phyloP scores from a whole-genome alignment of 2,797 vertebrate genomes.

The Sarcophilus harrisii region DNA sequence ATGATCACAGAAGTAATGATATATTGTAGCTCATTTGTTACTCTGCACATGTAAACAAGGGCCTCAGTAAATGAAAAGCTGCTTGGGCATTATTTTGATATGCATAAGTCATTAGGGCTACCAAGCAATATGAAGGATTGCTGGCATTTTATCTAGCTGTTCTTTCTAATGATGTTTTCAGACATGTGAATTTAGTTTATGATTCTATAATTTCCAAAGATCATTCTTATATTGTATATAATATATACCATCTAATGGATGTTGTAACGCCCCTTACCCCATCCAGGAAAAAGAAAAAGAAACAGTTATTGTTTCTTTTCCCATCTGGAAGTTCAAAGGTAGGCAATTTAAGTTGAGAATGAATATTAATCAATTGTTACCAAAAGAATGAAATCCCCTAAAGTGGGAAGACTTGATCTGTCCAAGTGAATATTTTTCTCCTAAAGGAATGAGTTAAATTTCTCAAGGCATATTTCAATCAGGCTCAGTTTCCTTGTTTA shows the following conservation, averaged over 20 bases:
- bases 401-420: neutral
- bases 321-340: constrained; percentile 15
- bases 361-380: neutral
- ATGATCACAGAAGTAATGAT: constrained; percentile 55
- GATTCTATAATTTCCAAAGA: constrained; percentile 51
- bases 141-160: constrained; percentile 59
- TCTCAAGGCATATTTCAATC: neutral
- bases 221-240: constrained; percentile 43
- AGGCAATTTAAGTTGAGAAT: neutral
- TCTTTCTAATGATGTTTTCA: constrained; percentile 58
- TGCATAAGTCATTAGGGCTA: constrained; percentile 58
- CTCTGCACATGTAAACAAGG: constrained; percentile 38
- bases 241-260: constrained; percentile 33
- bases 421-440: neutral
- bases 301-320: constrained; percentile 17
- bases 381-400: neutral
- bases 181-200: constrained; percentile 54
- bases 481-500: neutral
- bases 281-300: neutral
- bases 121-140: constrained; percentile 67
- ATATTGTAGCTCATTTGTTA: constrained; percentile 57
- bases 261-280: neutral
- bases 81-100: constrained; percentile 58
- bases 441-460: neutral
- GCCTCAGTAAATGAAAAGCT: constrained; percentile 52